A percentile compares a stretch with the other conserved stretches of the same genome.
Evolutionary conservation across 2,113 vertebrate genomes (phyloP).

Genomic region (Oxyura jamaicensis): DNA sequence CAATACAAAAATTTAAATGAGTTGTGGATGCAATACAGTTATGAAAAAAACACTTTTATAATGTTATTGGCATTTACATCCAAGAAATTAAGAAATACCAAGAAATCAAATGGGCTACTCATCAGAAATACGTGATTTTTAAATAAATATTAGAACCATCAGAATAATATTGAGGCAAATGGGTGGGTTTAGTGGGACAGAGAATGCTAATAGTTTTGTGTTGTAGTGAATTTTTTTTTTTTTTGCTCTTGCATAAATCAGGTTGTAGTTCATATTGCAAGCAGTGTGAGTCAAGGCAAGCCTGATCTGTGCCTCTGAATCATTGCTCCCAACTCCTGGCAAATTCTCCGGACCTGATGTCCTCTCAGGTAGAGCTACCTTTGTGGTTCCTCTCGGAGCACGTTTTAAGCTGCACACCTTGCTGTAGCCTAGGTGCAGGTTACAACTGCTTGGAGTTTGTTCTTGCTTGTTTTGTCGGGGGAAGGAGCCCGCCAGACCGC

Average conservation of each 20-base stretch:
- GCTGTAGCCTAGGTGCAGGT: neutral
- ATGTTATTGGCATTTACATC: neutral
- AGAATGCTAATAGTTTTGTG: neutral
- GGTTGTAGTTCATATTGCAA: neutral
- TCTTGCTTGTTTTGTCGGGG: neutral
- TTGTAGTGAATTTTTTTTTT: neutral
- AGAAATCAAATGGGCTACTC: neutral
- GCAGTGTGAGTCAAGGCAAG: neutral
- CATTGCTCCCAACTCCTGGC: neutral
- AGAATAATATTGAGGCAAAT: neutral
- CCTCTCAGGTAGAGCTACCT: neutral
- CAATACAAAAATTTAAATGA: neutral
- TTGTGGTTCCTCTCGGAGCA: neutral
- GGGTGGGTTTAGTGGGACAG: neutral
- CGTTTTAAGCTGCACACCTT: neutral
- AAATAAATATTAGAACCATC: neutral
- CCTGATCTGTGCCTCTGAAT: neutral
- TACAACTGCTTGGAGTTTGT: neutral
- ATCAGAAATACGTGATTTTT: neutral
- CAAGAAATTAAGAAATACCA: too few relatives aligned
- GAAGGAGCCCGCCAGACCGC: neutral
- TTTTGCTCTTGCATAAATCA: neutral
- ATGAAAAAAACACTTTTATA: neutral
- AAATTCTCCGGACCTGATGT: neutral
- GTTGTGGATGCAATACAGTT: neutral